Percentiles rank a stretch among this genome's conserved stretches.
These are phyloP conservation scores for Climacteris rufus DNA, from an alignment of 2,113 vertebrate genomes.

Conservation along the genomic window DNA sequence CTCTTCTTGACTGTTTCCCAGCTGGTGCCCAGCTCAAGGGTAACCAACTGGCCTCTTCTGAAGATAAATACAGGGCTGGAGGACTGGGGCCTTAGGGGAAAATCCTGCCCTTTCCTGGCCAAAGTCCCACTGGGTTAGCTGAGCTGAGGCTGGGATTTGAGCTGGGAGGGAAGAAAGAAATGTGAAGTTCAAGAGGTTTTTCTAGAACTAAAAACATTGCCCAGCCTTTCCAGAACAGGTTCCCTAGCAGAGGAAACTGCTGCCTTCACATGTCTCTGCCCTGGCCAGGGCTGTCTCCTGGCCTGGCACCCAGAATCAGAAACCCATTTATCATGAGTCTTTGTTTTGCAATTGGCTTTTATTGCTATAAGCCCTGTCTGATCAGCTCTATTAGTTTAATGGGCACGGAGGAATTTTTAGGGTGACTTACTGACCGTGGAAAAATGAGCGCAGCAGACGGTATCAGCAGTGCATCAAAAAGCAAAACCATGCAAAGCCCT, in stretches of 20 bases:
- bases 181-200: neutral
- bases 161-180: neutral
- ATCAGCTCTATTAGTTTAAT: slow-evolving; percentile 46
- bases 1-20: neutral
- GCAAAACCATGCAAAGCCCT: neutral
- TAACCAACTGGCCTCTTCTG: neutral
- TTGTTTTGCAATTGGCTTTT: slow-evolving; percentile 14
- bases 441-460: neutral
- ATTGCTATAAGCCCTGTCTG: neutral
- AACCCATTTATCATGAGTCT: neutral
- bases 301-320: neutral
- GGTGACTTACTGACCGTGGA: slow-evolving; percentile 42
- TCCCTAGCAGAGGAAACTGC: neutral
- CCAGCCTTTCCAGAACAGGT: neutral
- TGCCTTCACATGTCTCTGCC: neutral
- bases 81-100: neutral
- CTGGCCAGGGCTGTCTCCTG: neutral
- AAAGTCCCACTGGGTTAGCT: neutral
- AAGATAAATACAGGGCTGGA: slow-evolving; percentile 1
- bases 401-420: slow-evolving; percentile 45
- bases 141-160: neutral
- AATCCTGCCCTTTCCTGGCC: slow-evolving; percentile 18
- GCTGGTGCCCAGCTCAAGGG: neutral
- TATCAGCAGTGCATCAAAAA: slow-evolving; percentile 39
- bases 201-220: neutral